These are phyloP conservation scores for Drosophila persimilis DNA, from an alignment of 1,140 invertebrate species.

Conservation along the genomic window DNA sequence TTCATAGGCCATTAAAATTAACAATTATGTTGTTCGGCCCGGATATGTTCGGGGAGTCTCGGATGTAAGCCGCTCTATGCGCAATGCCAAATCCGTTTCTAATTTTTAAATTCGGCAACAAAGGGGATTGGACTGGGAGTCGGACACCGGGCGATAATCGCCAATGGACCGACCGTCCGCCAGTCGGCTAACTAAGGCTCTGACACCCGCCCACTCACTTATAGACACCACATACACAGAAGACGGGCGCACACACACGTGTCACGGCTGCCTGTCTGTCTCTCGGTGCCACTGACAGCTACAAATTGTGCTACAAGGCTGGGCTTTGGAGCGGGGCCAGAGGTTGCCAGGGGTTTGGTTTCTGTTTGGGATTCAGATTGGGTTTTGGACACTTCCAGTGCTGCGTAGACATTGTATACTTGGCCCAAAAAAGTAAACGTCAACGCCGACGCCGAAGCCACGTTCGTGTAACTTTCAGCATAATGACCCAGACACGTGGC, in stretches of 20 bases:
- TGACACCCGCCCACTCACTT: slow-evolving; percentile 66
- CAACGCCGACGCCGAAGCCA: slow-evolving; percentile 55
- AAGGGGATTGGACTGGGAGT: slow-evolving; percentile 18
- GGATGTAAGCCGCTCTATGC: slow-evolving; percentile 60
- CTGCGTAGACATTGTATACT: slow-evolving; percentile 37
- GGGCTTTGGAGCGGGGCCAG: slow-evolving; percentile 29
- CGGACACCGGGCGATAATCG: slow-evolving; percentile 62
- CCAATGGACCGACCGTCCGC: slow-evolving; percentile 42
- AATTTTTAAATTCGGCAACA: slow-evolving; percentile 53
- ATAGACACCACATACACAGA: slow-evolving; percentile 26
- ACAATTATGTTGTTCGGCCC: slow-evolving; percentile 56
- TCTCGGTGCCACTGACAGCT: slow-evolving; percentile 68
- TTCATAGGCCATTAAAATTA: slow-evolving; percentile 80
- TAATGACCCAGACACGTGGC: slow-evolving; percentile 82
- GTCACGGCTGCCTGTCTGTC: slow-evolving; percentile 42
- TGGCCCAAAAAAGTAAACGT: slow-evolving; percentile 50
- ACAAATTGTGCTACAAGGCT: slow-evolving; percentile 73
- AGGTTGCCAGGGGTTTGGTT: slow-evolving; percentile 10
- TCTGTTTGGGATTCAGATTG: slow-evolving; percentile 2
- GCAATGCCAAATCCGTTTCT: slow-evolving; percentile 68
- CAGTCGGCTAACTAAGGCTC: slow-evolving; percentile 60
- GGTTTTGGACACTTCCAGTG: slow-evolving; percentile 29
- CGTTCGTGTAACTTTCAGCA: slow-evolving; percentile 77
- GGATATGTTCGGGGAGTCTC: slow-evolving; percentile 14
- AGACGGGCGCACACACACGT: slow-evolving; percentile 42